A percentile compares a stretch with the other conserved stretches of the same genome.
Evolutionary conservation across 2,113 vertebrate genomes (phyloP).

Genomic region (Elephas maximus): DNA sequence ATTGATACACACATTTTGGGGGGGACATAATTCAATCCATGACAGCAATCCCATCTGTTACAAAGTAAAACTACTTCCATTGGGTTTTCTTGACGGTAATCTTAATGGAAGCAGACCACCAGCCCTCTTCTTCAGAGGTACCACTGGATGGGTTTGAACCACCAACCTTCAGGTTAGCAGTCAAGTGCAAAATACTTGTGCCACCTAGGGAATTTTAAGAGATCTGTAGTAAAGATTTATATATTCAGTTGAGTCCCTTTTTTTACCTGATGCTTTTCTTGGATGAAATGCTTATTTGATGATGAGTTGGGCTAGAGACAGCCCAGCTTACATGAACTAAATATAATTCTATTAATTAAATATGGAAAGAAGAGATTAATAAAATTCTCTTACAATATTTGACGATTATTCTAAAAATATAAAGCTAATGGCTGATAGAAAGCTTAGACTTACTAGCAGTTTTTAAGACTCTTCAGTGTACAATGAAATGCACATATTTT

Average conservation of each 20-base stretch:
- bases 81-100: background rate
- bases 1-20: no score
- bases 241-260: background rate
- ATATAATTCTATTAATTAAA: background rate
- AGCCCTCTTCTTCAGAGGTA: background rate
- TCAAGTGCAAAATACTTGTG: no score
- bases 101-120: background rate
- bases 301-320: background rate
- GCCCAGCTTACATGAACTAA: background rate
- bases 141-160: background rate
- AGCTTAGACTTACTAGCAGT: background rate
- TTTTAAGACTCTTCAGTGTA: background rate
- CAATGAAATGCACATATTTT: background rate
- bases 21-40: no score
- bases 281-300: background rate
- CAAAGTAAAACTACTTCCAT: background rate
- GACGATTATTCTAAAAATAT: background rate
- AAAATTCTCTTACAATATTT: background rate
- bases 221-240: background rate
- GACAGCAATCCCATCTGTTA: background rate
- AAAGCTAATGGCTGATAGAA: background rate
- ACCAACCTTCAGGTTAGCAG: no score
- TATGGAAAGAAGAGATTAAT: constrained; percentile 2
- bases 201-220: background rate
- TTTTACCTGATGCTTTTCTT: background rate